These are phyloP conservation scores for Neosilurus hyrtlii DNA, from an alignment of 2,797 vertebrate species.

Conservation along the genomic window DNA sequence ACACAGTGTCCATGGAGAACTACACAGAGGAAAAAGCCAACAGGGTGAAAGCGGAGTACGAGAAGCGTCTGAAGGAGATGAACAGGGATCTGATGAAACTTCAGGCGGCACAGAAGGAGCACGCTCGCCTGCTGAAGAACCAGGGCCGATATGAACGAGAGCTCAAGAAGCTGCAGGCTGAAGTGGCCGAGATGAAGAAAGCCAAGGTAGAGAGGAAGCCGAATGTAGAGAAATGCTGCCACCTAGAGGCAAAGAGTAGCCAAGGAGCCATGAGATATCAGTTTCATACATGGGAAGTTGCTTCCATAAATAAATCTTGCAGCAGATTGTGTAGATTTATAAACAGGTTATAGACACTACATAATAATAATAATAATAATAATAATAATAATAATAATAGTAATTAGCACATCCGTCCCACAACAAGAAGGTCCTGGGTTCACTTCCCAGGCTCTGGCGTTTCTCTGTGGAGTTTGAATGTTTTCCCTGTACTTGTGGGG, in stretches of 20 bases:
- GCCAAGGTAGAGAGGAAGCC: constrained; percentile 79
- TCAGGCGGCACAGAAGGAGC: constrained; percentile 92
- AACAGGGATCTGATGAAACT: constrained; percentile 93
- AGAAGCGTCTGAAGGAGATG: constrained; percentile 95
- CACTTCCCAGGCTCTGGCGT: too few relatives aligned
- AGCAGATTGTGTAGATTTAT: not conserved
- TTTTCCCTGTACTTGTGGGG: too few relatives aligned
- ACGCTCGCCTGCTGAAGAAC: constrained; percentile 91
- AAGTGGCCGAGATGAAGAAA: constrained; percentile 97
- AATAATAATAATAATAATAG: too few relatives aligned
- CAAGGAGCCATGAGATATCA: not conserved
- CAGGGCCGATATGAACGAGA: constrained; percentile 92
- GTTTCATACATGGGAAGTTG: not conserved
- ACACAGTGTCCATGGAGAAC: constrained; percentile 93
- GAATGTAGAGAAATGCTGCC: constrained; percentile 9
- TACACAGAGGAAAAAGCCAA: constrained; percentile 95
- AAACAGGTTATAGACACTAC: not conserved
- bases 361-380: too few relatives aligned
- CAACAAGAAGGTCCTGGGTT: too few relatives aligned
- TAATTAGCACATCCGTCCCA: too few relatives aligned
- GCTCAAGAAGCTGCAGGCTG: constrained; percentile 88
- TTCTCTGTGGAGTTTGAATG: too few relatives aligned
- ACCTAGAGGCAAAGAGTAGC: constrained; percentile 17
- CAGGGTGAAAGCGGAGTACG: constrained; percentile 90
- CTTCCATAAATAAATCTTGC: not conserved